Base-by-base conservation (phyloP, 2,113 vertebrate genomes). In the Tachysurus fulvidraco region DNA sequence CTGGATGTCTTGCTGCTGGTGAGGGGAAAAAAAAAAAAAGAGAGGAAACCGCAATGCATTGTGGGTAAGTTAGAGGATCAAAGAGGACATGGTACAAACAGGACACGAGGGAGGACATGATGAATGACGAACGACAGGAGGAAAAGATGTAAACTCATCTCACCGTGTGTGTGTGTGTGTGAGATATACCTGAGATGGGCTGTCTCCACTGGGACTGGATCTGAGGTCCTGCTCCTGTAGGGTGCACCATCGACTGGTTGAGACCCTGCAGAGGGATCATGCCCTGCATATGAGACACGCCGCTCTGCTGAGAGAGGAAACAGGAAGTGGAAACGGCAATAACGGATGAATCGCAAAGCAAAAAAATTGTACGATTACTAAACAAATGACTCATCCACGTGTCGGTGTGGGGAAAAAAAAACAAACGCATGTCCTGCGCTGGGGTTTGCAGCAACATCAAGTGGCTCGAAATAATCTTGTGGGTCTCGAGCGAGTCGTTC, bases 211-310 rank as follows among this genome's bases (percentile, higher is more conserved):
- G 95, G 79, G 89, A 50, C 89, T 94, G 95, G 92, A 98, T 96
- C 91, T 96, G 96, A 89, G 94, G 60, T 23, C 96, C 95, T 90
- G 95, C 97, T 90, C 93, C 95, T 91, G 94, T 54, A 1, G 92
- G 89, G 86, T 97, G 97, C 1, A 96, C 95, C 89, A 97, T 91
- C 86, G 96, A 95, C 91, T 95, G 94, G 36, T 96, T 96, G 81
- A 96, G 89, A 5, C 95, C 93, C 92, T 96, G 97, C 89, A 96
- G 95, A n/a, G 96, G 91, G 88, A 96, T 93, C 94, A 97, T 95
- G 13, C 94, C 91, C 14, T 93, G 92, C 93, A 97, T 95, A 91
- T 97, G 97, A 59, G 96, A 94, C 41, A 97, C 96, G 1, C 93
- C 95, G 0, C 93, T 91, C 93, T 97, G 96, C 96, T 97, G 89